Conservation (phyloP, 2,888 invertebrate species). For the Autographa gamma region DNA sequence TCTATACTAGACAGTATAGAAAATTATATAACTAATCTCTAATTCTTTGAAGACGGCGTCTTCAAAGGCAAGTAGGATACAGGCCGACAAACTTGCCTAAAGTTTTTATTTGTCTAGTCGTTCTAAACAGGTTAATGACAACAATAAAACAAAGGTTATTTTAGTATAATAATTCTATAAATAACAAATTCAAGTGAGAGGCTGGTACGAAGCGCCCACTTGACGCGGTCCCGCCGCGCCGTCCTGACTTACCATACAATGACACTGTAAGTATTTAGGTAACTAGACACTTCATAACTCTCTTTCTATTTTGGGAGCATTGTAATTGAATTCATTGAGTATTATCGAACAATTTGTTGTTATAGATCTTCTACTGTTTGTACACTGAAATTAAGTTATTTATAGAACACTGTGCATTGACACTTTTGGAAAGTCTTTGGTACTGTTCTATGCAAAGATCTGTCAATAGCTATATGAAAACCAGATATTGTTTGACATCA, state of each 20-base stretch:
- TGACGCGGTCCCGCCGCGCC: slow-evolving; percentile 38
- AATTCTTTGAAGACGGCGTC: too few relatives aligned
- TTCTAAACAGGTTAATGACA: slow-evolving; percentile 14
- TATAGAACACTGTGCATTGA: not conserved
- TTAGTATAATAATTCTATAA: slow-evolving; percentile 43
- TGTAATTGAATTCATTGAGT: slow-evolving; percentile 23
- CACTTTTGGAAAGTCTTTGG: not conserved
- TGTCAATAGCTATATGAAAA: not conserved
- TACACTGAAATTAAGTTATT: not conserved
- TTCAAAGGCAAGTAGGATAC: too few relatives aligned
- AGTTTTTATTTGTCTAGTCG: not conserved
- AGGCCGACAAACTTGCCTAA: not conserved
- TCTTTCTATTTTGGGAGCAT: slow-evolving; percentile 38
- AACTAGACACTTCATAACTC: slow-evolving; percentile 35
- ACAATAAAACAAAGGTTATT: slow-evolving; percentile 26
- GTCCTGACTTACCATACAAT: slow-evolving; percentile 45
- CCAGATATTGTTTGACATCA: not conserved
- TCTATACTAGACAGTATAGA: too few relatives aligned
- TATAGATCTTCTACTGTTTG: not conserved
- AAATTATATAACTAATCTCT: too few relatives aligned
- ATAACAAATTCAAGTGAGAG: slow-evolving; percentile 40
- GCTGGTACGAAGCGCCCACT: slow-evolving; percentile 50
- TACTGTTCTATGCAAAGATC: not conserved
- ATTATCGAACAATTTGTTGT: slow-evolving; percentile 9
- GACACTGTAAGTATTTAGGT: slow-evolving; percentile 26